Percentiles rank a stretch among this genome's conserved stretches.
Evolutionary conservation across 2,888 invertebrate genomes (phyloP).

Genomic region (Phortica magna): DNA sequence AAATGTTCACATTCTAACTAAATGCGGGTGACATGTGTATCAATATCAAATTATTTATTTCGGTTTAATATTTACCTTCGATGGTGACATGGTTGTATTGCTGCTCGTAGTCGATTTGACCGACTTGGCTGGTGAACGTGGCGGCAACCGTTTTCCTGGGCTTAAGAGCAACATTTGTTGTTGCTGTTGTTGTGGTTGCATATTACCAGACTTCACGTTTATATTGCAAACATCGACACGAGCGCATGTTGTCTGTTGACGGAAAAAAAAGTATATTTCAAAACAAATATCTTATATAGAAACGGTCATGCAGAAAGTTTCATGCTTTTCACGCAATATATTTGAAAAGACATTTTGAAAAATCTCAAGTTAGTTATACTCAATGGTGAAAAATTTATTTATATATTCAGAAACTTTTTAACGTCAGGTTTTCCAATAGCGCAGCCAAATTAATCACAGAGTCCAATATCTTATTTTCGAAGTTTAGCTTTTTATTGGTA

Average conservation of each 20-base stretch:
- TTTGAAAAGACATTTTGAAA: no score
- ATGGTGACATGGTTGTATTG: conserved; percentile 68
- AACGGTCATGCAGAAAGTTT: no score
- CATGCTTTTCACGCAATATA: no score
- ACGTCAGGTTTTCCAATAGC: no score
- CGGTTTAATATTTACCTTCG: conserved; percentile 48
- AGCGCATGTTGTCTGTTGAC: conserved; percentile 3
- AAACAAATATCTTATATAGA: no score
- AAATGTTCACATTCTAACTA: neutral
- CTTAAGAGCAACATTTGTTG: conserved; percentile 43
- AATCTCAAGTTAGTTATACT: no score
- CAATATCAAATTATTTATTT: conserved; percentile 2
- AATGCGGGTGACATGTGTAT: neutral
- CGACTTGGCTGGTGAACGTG: conserved; percentile 71
- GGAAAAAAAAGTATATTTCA: neutral
- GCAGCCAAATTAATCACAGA: neutral
- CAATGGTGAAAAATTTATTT: no score
- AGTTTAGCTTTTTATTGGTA: conserved; percentile 30
- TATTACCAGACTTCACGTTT: conserved; percentile 60
- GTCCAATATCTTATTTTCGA: neutral
- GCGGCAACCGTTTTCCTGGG: conserved; percentile 64
- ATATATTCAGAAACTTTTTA: no score
- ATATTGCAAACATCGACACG: conserved; percentile 73
- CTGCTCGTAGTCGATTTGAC: conserved; percentile 65
- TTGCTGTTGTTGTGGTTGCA: conserved; percentile 36